phyloP scores from a whole-genome alignment of 2,797 vertebrate species.

The Muraenolepis orangiensis region DNA sequence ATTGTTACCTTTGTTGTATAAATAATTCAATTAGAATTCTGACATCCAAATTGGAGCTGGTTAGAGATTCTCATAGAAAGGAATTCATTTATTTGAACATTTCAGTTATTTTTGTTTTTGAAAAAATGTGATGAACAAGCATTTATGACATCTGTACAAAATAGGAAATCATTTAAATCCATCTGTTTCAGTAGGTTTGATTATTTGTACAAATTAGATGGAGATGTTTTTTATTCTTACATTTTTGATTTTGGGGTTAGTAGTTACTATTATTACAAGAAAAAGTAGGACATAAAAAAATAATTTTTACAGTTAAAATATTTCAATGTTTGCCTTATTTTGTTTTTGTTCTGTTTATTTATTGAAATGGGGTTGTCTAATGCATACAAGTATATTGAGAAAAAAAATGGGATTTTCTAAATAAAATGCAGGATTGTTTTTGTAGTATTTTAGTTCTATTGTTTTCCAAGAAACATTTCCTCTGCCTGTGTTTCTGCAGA shows the following conservation, averaged over 20 bases:
- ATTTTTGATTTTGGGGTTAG: background rate
- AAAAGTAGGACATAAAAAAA: background rate
- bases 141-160: background rate
- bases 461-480: slow-evolving; percentile 1
- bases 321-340: background rate
- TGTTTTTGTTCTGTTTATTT: background rate
- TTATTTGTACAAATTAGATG: background rate
- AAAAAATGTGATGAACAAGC: background rate
- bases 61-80: background rate
- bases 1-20: background rate
- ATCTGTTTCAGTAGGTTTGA: background rate
- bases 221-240: background rate
- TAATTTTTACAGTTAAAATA: background rate
- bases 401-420: background rate
- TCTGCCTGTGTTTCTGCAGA: background rate
- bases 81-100: background rate
- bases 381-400: background rate
- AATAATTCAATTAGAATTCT: background rate
- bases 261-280: background rate
- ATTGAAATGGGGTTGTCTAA: background rate
- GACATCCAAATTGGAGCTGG: slow-evolving; percentile 1
- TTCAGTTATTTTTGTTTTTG: background rate
- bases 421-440: background rate
- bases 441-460: slow-evolving; percentile 6
- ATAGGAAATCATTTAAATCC: background rate